Conservation (phyloP, 2,797 vertebrate genomes). For the Coregonus suidteri region DNA sequence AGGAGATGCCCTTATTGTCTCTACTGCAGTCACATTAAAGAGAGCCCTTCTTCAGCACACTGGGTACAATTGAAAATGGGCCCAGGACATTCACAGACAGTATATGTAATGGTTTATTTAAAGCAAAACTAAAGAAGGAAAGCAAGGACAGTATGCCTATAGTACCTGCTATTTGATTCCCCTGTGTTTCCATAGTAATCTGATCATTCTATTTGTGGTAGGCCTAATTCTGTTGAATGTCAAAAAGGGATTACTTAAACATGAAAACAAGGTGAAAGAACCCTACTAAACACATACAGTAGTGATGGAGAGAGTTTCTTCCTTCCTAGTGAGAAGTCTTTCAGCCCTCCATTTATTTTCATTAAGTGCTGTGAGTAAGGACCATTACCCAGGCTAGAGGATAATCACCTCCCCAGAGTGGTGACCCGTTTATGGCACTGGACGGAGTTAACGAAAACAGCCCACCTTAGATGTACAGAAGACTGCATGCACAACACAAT, state of each 20-base stretch:
- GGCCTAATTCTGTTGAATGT: neutral
- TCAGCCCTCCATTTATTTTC: conserved; percentile 37
- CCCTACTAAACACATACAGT: conserved; percentile 35
- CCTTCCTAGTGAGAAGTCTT: conserved; percentile 48
- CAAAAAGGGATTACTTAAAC: neutral
- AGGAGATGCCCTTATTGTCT: conserved; percentile 45
- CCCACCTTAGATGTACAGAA: conserved; percentile 60
- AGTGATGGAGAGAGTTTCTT: conserved; percentile 42
- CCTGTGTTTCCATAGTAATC: neutral
- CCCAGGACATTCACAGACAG: neutral
- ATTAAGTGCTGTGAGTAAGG: conserved; percentile 74
- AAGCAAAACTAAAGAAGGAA: neutral
- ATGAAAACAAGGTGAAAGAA: conserved; percentile 35
- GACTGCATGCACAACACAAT: conserved; percentile 36
- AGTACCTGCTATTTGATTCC: neutral
- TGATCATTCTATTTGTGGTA: neutral
- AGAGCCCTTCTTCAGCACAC: neutral
- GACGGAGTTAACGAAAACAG: conserved; percentile 73
- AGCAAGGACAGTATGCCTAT: neutral
- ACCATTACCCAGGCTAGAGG: conserved; percentile 73
- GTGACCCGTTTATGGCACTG: conserved; percentile 52
- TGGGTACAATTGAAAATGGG: neutral
- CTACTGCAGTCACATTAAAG: conserved; percentile 16
- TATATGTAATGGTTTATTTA: neutral
- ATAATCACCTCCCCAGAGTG: conserved; percentile 67